Conservation (phyloP, 2,888 invertebrate genomes). For the Volucella zonaria region DNA sequence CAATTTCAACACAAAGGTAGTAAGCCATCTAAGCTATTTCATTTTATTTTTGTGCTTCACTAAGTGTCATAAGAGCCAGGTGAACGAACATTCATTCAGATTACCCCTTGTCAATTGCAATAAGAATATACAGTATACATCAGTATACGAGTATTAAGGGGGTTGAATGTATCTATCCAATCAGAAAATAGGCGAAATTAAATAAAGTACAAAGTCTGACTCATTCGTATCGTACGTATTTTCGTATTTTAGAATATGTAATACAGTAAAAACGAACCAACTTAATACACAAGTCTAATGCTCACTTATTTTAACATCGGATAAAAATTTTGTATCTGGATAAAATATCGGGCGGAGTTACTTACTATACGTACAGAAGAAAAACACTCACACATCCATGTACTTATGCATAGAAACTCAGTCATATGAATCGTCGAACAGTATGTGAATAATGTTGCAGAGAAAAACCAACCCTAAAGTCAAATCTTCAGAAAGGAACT, state of each 20-base stretch:
- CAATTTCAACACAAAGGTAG: slow-evolving; percentile 49
- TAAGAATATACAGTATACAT: neutral
- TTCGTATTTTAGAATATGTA: slow-evolving; percentile 32
- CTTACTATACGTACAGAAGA: neutral
- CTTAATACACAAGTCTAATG: slow-evolving; percentile 11
- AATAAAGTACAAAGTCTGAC: slow-evolving; percentile 43
- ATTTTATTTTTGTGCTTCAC: slow-evolving; percentile 35
- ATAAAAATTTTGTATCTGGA: slow-evolving; percentile 58
- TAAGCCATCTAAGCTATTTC: slow-evolving; percentile 42
- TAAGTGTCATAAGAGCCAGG: slow-evolving; percentile 57
- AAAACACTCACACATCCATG: slow-evolving; percentile 21
- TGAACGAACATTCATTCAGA: slow-evolving; percentile 43
- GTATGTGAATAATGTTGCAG: neutral
- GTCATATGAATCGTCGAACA: slow-evolving; percentile 11
- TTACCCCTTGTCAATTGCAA: slow-evolving; percentile 52
- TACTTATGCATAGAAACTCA: slow-evolving; percentile 13
- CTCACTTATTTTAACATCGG: slow-evolving; percentile 40
- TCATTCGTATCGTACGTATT: too few relatives aligned
- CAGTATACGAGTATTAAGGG: neutral
- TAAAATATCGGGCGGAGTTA: slow-evolving; percentile 59
- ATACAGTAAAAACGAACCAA: slow-evolving; percentile 19
- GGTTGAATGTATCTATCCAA: slow-evolving; percentile 65
- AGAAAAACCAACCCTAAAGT: slow-evolving; percentile 55
- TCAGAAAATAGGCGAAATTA: slow-evolving; percentile 50
- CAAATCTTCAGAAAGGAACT: slow-evolving; percentile 59